Conservation (phyloP, 2,888 invertebrate species). For the Morpho helenor region DNA sequence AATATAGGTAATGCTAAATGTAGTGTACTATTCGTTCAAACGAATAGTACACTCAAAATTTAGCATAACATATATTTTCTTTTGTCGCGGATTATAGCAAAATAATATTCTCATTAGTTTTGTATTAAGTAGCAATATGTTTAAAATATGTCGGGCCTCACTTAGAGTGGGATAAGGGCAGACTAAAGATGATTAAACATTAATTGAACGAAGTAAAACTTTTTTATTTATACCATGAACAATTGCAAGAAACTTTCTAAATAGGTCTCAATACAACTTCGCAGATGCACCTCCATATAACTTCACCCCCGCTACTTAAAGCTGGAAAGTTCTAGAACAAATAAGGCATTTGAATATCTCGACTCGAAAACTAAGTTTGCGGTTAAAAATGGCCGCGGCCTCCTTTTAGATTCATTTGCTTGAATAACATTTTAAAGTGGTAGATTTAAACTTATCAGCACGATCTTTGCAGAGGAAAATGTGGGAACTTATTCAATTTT, state of each 20-base stretch:
- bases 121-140: no score
- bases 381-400: slow-evolving; percentile 26
- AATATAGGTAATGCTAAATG: no score
- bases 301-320: slow-evolving; percentile 25
- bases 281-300: slow-evolving; percentile 11
- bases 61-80: no score
- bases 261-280: slow-evolving; percentile 10
- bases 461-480: slow-evolving; percentile 20
- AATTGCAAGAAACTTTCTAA: slow-evolving; percentile 10
- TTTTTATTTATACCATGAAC: not conserved
- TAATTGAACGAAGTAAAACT: not conserved
- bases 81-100: no score
- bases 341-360: slow-evolving; percentile 38
- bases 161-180: no score
- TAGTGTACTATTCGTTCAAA: no score
- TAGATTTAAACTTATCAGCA: slow-evolving; percentile 19
- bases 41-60: no score
- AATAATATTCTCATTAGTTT: no score
- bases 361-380: slow-evolving; percentile 24
- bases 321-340: slow-evolving; percentile 37
- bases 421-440: slow-evolving; percentile 23
- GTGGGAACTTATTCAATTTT: slow-evolving; percentile 18
- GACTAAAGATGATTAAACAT: no score
- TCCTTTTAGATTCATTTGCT: slow-evolving; percentile 26
- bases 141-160: no score